These are phyloP conservation scores for Anas flavirostris DNA, from an alignment of 2,797 vertebrate species.

Conservation along the genomic window DNA sequence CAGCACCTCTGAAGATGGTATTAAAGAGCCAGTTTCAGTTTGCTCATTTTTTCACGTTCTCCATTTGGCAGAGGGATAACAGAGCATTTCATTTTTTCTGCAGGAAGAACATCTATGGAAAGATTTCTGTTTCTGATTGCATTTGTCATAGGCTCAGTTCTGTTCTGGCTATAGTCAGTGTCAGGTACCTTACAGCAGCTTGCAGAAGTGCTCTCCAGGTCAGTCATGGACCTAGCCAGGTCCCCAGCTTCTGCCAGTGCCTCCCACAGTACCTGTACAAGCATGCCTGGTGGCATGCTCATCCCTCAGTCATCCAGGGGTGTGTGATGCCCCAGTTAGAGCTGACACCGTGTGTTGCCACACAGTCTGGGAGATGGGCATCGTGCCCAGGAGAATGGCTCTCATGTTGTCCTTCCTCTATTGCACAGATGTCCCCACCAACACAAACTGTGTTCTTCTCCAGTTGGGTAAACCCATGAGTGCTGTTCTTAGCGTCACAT, in stretches of 20 bases:
- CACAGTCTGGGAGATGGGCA: fast-evolving
- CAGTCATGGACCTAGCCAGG: not conserved
- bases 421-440: not conserved
- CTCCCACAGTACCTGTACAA: not conserved
- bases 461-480: not conserved
- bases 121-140: not conserved
- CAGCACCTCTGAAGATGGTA: not conserved
- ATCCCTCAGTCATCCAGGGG: not conserved
- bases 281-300: not conserved
- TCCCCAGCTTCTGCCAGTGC: not conserved
- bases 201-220: not conserved
- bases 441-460: not conserved
- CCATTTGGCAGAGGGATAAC: not conserved
- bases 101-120: not conserved
- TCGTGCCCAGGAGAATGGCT: not conserved
- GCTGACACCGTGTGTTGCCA: not conserved
- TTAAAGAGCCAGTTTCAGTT: not conserved
- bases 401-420: not conserved
- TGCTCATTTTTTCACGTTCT: not conserved
- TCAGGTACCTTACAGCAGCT: not conserved
- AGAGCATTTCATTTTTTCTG: not conserved
- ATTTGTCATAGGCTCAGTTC: not conserved
- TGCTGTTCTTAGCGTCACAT: not conserved
- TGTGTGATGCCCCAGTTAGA: not conserved
- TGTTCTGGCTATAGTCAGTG: not conserved